Evolutionary conservation across 2,797 vertebrate species (phyloP), one percentile per base, ranked within the genome.

Genomic region (Rhodeus uyekii): DNA sequence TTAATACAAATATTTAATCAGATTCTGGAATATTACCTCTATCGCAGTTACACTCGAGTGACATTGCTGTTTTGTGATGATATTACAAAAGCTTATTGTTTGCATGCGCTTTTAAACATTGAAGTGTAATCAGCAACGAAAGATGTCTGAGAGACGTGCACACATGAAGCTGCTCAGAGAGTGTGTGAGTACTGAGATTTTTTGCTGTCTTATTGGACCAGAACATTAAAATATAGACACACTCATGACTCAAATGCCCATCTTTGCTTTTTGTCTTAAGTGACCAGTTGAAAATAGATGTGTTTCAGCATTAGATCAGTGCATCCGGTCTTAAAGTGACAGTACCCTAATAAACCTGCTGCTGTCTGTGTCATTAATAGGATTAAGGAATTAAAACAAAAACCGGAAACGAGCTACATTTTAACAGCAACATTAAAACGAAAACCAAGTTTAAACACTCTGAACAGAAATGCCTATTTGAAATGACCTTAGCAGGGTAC

Each of bases 31-130:
- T 27, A 13, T 2, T 4, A 10, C 13, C n/a, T 27, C 2, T 58
- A 58, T 58, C n/a, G 4, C 1, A 12, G 4, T 58, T 58, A 58
- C 2, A 7, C 53, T 27, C 2, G 5, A 1, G 2, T 55, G n/a
- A 5, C 0, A 3, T n/a, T 53, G 10, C 53, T 5, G 4, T 55
- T 22, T 10, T 55, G 10, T 10, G 2, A 1, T 0, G 2, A n/a
- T n/a, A n/a, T 8, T 4, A 55, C 4, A 24, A 58, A 27, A 58
- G n/a, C n/a, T 13, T 27, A 58, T 27, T 1, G 5, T 13, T 58
- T 58, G 53, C n/a, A 55, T 24, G 10, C n/a, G 4, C 13, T 58
- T 27, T 58, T 5, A 58, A 58, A 13, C 0, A 1, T 10, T 55
- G 3, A 55, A n/a, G 50, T 24, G 4, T 4, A 55, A 55, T 55